phyloP scores from a whole-genome alignment of 2,888 invertebrate species.

The Hecatera dysodea region DNA sequence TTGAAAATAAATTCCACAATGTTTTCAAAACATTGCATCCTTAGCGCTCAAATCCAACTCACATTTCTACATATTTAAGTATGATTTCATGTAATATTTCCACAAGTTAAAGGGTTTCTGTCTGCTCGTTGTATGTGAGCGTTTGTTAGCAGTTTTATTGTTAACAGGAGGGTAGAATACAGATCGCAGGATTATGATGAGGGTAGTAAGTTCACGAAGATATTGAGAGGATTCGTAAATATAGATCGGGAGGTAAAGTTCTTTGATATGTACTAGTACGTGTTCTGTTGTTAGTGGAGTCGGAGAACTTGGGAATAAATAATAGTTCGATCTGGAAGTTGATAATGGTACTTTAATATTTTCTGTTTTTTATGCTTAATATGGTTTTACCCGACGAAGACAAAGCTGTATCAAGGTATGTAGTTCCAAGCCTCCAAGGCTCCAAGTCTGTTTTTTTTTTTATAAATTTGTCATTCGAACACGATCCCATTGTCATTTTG shows the following conservation, averaged over 20 bases:
- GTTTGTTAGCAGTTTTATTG: slow-evolving; percentile 51
- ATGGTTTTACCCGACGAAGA: neutral
- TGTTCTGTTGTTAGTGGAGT: neutral
- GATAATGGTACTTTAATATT: neutral
- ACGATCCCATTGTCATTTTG: too few relatives aligned
- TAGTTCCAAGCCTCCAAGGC: too few relatives aligned
- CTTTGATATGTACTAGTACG: slow-evolving; percentile 12
- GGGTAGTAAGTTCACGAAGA: slow-evolving; percentile 21
- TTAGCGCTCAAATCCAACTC: neutral
- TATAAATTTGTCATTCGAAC: too few relatives aligned
- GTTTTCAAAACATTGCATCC: neutral
- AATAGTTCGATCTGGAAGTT: neutral
- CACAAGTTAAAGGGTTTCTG: slow-evolving; percentile 46
- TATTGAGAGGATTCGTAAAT: slow-evolving; percentile 9
- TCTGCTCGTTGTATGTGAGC: slow-evolving; percentile 30
- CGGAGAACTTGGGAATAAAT: neutral
- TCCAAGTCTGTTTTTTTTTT: too few relatives aligned
- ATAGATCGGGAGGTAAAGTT: slow-evolving; percentile 10
- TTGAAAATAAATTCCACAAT: neutral
- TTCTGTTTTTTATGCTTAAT: neutral
- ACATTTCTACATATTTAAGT: slow-evolving; percentile 22
- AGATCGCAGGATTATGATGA: slow-evolving; percentile 41
- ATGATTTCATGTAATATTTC: slow-evolving; percentile 49
- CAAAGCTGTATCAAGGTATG: too few relatives aligned
- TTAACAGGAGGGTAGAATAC: slow-evolving; percentile 27